These are phyloP conservation scores for Meriones unguiculatus DNA, from an alignment of 2,113 vertebrate genomes.

Conservation along the genomic window DNA sequence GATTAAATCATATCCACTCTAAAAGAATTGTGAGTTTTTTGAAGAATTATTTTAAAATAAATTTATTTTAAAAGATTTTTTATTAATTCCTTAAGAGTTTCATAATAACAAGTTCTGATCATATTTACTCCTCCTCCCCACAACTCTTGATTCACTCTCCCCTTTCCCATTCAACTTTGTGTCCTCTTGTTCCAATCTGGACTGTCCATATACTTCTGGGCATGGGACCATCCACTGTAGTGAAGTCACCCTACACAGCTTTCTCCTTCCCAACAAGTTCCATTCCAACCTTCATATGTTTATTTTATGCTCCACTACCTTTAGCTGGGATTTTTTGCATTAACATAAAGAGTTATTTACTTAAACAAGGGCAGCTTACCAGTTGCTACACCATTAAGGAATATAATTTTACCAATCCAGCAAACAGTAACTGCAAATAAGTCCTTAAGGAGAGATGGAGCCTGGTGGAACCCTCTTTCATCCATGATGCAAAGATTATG, in stretches of 20 bases:
- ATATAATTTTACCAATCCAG: neutral
- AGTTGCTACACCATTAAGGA: neutral
- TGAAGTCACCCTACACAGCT: neutral
- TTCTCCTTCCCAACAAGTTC: neutral
- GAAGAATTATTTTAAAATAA: neutral
- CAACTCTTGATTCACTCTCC: neutral
- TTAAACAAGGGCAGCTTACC: neutral
- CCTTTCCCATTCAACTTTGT: neutral
- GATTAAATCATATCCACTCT: neutral
- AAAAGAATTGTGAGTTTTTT: neutral
- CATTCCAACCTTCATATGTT: neutral
- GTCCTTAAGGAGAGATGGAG: neutral
- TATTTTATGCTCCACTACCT: neutral
- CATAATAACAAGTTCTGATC: neutral
- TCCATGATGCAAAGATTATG: neutral
- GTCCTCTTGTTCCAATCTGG: neutral
- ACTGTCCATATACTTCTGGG: neutral
- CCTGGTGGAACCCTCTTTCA: neutral
- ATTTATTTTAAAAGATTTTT: neutral
- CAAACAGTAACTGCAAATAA: neutral
- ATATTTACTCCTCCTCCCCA: neutral
- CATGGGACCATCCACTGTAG: neutral
- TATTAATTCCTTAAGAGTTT: neutral
- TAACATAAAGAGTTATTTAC: neutral
- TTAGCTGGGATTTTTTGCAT: neutral